Percentiles rank a stretch among this genome's conserved stretches.
phyloP scores from a whole-genome alignment of 2,113 vertebrate species.

The Muscicapa adusta region DNA sequence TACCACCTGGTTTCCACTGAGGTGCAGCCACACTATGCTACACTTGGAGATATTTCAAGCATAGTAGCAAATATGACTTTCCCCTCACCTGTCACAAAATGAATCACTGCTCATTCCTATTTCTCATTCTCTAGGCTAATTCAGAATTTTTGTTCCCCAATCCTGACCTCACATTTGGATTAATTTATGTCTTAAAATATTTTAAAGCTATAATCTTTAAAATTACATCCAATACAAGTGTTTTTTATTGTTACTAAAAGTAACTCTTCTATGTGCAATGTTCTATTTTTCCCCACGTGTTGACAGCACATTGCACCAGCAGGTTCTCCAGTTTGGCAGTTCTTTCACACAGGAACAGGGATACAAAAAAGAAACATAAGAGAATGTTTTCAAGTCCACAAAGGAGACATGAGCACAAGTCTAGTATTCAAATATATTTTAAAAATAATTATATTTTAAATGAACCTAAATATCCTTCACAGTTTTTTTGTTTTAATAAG shows the following conservation, averaged over 20 bases:
- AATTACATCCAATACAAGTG: neutral
- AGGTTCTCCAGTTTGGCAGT: conserved; percentile 7
- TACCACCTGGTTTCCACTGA: neutral
- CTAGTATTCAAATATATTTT: neutral
- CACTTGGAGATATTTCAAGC: neutral
- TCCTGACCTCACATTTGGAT: neutral
- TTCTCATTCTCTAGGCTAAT: neutral
- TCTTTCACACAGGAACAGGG: neutral
- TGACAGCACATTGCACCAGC: conserved; percentile 33
- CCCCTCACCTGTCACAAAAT: neutral
- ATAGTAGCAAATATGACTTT: neutral
- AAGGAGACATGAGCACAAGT: neutral
- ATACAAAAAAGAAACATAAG: neutral
- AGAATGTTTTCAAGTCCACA: neutral
- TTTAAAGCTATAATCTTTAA: neutral
- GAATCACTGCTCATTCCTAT: neutral
- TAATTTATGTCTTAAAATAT: neutral
- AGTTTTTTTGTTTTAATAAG: neutral
- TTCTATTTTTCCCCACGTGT: conserved; percentile 34
- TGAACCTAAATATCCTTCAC: neutral
- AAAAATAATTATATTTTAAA: neutral
- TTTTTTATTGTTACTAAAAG: conserved; percentile 37
- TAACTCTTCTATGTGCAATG: neutral
- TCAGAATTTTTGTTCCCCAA: neutral
- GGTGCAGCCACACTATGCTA: neutral